phyloP scores from a whole-genome alignment of 2,797 vertebrate genomes.

The Cetoscarus ocellatus region DNA sequence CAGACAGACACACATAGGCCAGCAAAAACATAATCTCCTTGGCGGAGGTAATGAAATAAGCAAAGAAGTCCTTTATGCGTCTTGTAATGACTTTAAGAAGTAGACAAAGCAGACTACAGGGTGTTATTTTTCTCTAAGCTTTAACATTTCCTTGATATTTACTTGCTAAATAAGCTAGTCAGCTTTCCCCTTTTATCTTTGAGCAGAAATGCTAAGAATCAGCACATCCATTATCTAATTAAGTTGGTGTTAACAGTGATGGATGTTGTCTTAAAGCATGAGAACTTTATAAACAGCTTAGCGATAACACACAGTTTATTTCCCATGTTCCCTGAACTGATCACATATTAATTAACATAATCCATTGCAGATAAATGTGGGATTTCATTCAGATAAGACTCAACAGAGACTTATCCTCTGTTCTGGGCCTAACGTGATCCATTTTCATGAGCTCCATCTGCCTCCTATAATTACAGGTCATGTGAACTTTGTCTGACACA shows the following conservation, averaged over 20 bases:
- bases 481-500: constrained; percentile 34
- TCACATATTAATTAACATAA: constrained; percentile 68
- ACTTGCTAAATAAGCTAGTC: constrained; percentile 3
- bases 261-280: constrained; percentile 31
- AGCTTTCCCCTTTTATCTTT: constrained; percentile 39
- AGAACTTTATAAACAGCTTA: constrained; percentile 59
- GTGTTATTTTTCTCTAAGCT: constrained; percentile 17
- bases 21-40: too few relatives aligned
- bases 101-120: constrained; percentile 20
- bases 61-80: too few relatives aligned
- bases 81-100: too few relatives aligned
- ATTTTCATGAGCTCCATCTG: constrained; percentile 5
- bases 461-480: constrained; percentile 24
- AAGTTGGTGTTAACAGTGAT: constrained; percentile 30
- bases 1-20: too few relatives aligned
- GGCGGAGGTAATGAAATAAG: too few relatives aligned
- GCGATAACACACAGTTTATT: constrained; percentile 57
- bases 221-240: constrained; percentile 47
- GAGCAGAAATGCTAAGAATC: constrained; percentile 29
- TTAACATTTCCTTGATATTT: constrained; percentile 24
- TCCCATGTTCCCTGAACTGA: constrained; percentile 59
- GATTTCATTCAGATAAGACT: constrained; percentile 56
- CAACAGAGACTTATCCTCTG: constrained; percentile 25
- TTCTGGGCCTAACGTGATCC: constrained; percentile 40
- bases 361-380: constrained; percentile 55